Percentiles rank a stretch among this genome's conserved stretches.
phyloP scores from a whole-genome alignment of 2,113 vertebrate species.

The Hippoglossus stenolepis region DNA sequence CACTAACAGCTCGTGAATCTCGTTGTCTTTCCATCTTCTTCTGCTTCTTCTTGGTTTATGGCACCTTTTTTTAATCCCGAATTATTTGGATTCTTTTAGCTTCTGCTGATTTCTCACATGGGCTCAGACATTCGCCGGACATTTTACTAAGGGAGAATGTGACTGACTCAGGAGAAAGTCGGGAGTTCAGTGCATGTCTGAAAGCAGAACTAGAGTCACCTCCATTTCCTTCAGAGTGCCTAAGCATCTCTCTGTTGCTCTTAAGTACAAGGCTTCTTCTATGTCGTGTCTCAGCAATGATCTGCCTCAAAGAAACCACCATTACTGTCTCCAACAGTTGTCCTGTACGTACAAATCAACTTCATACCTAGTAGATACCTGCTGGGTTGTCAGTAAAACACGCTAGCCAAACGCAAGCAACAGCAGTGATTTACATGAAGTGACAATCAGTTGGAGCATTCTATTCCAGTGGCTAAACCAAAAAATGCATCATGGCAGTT shows the following conservation, averaged over 20 bases:
- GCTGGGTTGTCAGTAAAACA: constrained; percentile 25
- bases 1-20: too few relatives aligned
- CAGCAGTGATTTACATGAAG: constrained; percentile 23
- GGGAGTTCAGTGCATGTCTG: not conserved
- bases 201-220: constrained; percentile 26
- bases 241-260: constrained; percentile 1
- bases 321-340: constrained; percentile 25
- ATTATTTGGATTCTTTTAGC: not conserved
- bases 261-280: constrained; percentile 17
- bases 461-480: constrained; percentile 25
- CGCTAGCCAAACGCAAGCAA: constrained; percentile 2
- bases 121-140: not conserved
- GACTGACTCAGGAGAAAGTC: not conserved
- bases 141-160: not conserved
- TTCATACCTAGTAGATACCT: constrained; percentile 24
- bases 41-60: not conserved
- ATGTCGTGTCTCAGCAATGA: constrained; percentile 22
- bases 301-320: constrained; percentile 19
- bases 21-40: too few relatives aligned
- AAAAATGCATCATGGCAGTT: constrained; percentile 13
- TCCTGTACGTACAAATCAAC: constrained; percentile 15
- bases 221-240: constrained; percentile 27
- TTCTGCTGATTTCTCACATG: not conserved
- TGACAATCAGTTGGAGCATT: constrained; percentile 13
- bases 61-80: not conserved